These are phyloP conservation scores for Loxodonta africana DNA, from an alignment of 2,113 vertebrate species.

Conservation along the genomic window DNA sequence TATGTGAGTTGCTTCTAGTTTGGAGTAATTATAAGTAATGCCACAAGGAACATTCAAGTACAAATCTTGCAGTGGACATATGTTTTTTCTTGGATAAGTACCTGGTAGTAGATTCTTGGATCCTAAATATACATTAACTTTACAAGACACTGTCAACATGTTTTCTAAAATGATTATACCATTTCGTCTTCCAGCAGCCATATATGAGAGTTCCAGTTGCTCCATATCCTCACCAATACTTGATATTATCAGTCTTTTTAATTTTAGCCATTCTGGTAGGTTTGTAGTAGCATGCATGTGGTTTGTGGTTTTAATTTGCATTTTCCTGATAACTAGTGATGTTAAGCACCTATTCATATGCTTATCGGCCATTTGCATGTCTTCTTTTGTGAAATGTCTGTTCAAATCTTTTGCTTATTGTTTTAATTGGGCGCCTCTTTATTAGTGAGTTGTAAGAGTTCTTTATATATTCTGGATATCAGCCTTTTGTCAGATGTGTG, in stretches of 20 bases:
- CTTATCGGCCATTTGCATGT: not conserved
- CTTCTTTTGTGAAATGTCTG: conserved; percentile 1
- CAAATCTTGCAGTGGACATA: not conserved
- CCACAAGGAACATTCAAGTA: not conserved
- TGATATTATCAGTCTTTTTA: not conserved
- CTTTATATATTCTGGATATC: not conserved
- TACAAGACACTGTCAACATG: not conserved
- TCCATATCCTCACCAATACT: not conserved
- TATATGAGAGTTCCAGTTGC: not conserved
- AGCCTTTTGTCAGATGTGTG: not conserved
- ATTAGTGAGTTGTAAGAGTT: not conserved
- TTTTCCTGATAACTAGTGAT: not conserved
- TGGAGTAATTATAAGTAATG: not conserved
- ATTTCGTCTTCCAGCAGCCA: not conserved
- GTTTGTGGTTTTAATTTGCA: not conserved
- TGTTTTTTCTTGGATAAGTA: not conserved
- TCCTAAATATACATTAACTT: not conserved
- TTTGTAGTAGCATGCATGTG: not conserved
- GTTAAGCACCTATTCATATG: not conserved
- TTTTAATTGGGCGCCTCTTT: not conserved
- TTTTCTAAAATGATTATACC: not conserved
- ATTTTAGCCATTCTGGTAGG: not conserved
- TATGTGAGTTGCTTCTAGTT: not conserved
- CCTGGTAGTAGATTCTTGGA: not conserved
- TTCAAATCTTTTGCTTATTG: not conserved